Conservation (phyloP, 2,797 vertebrate species). For the Eremophila alpestris region DNA sequence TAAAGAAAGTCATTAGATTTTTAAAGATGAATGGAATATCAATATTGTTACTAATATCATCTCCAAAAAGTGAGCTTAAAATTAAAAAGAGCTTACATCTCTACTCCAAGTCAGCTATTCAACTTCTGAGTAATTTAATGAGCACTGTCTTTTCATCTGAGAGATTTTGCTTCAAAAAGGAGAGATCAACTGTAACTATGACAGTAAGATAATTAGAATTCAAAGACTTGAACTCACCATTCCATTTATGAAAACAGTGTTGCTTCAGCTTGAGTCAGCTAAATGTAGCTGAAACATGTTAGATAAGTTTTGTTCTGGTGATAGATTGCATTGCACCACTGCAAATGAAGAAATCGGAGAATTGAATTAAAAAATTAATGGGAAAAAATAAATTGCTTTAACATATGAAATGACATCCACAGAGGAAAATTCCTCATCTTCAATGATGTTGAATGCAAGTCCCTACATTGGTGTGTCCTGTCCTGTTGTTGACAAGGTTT, state of each 20-base stretch:
- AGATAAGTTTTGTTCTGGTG: neutral
- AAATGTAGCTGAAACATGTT: neutral
- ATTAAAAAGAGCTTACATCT: neutral
- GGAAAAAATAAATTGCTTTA: neutral
- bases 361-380: neutral
- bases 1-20: neutral
- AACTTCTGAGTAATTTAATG: neutral
- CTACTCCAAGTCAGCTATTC: neutral
- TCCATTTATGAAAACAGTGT: neutral
- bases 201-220: neutral
- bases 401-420: neutral
- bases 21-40: neutral
- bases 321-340: neutral
- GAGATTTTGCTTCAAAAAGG: neutral
- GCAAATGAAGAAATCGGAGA: neutral
- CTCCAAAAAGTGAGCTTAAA: neutral
- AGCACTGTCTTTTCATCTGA: neutral
- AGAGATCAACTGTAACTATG: neutral
- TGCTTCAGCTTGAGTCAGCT: neutral
- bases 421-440: neutral
- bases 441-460: neutral
- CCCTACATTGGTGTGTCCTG: neutral
- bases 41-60: neutral
- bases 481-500: neutral
- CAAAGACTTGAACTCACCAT: neutral